Percentiles rank a stretch among this genome's conserved stretches.
Evolutionary conservation across 2,797 vertebrate species (phyloP).

Genomic region (Sphenodon punctatus): DNA sequence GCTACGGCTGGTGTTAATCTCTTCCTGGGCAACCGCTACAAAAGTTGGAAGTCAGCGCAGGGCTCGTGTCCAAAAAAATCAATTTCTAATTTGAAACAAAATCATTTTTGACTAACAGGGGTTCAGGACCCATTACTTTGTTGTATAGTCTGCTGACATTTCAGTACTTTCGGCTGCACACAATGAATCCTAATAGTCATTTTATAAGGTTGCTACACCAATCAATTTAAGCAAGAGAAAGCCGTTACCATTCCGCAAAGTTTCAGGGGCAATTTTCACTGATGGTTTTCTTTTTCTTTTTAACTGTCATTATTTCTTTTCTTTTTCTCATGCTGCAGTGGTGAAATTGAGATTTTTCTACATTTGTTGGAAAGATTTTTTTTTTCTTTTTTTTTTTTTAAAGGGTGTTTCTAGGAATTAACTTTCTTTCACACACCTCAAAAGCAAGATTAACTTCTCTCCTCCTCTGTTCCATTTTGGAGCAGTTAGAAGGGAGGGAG

Average conservation of each 20-base stretch:
- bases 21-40: slow-evolving; percentile 66
- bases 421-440: slow-evolving; percentile 12
- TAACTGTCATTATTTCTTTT: slow-evolving; percentile 52
- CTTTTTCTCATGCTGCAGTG: neutral
- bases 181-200: slow-evolving; percentile 81
- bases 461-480: slow-evolving; percentile 32
- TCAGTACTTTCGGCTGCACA: slow-evolving; percentile 75
- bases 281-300: slow-evolving; percentile 66
- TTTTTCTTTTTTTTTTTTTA: slow-evolving; percentile 31
- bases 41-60: slow-evolving; percentile 74
- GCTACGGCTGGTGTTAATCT: slow-evolving; percentile 75
- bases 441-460: slow-evolving; percentile 6
- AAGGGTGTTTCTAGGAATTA: slow-evolving; percentile 30
- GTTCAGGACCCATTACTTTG: slow-evolving; percentile 81
- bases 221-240: slow-evolving; percentile 78
- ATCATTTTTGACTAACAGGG: slow-evolving; percentile 83
- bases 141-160: slow-evolving; percentile 78
- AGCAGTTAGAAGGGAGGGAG: neutral
- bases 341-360: slow-evolving; percentile 56
- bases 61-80: slow-evolving; percentile 81
- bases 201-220: slow-evolving; percentile 77
- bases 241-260: slow-evolving; percentile 72
- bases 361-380: slow-evolving; percentile 34
- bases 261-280: slow-evolving; percentile 74
- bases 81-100: slow-evolving; percentile 86